phyloP scores from a whole-genome alignment of 2,113 vertebrate genomes.

The Campylomormyrus numenius region DNA sequence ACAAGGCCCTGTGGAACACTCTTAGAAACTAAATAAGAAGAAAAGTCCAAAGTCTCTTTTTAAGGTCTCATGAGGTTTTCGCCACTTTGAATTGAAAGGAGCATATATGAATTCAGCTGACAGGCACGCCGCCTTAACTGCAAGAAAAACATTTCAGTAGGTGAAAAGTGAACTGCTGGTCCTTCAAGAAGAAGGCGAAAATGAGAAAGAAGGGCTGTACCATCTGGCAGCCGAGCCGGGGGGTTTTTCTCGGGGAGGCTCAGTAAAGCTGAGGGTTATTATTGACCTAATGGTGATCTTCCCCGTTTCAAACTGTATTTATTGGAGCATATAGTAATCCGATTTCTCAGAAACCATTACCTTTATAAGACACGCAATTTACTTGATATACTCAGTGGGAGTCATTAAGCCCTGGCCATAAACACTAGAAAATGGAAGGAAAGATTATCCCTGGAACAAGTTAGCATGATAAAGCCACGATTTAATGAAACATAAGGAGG shows the following conservation, averaged over 20 bases:
- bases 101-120: background rate
- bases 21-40: background rate
- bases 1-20: background rate
- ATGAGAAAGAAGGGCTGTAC: background rate
- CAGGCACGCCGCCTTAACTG: background rate
- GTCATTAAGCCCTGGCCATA: background rate
- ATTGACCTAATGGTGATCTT: background rate
- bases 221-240: background rate
- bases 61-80: background rate
- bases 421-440: conserved; percentile 13
- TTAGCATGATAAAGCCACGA: conserved; percentile 17
- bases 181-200: background rate
- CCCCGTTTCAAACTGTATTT: conserved; percentile 25
- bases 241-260: background rate
- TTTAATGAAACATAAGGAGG: background rate
- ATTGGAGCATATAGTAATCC: conserved; percentile 21
- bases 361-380: conserved; percentile 11
- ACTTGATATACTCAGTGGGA: background rate
- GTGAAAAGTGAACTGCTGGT: background rate
- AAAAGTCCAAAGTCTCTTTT: background rate
- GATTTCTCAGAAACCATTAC: conserved; percentile 30
- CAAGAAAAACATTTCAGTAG: background rate
- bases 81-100: background rate
- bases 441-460: conserved; percentile 23
- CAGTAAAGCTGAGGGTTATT: background rate